These are phyloP conservation scores for Sclerurus mexicanus DNA, from an alignment of 2,113 vertebrate genomes.

Conservation along the genomic window DNA sequence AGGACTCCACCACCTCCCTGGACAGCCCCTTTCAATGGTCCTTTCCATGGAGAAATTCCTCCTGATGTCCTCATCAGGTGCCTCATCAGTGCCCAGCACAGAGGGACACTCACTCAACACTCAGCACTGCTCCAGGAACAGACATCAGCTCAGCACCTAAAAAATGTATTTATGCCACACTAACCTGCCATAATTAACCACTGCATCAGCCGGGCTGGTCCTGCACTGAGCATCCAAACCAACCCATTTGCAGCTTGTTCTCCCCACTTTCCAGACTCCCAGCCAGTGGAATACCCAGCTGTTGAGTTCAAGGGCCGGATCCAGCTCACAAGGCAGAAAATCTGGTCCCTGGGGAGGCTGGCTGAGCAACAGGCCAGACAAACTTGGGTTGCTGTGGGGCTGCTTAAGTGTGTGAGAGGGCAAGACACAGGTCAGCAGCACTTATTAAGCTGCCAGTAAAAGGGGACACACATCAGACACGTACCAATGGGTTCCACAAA, in stretches of 20 bases:
- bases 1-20: not conserved
- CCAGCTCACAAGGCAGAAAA: constrained; percentile 21
- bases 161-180: not conserved
- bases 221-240: not conserved
- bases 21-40: accelerated
- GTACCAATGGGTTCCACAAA: not conserved
- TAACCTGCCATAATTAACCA: not conserved
- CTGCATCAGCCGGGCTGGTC: not conserved
- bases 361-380: not conserved
- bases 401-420: constrained; percentile 8
- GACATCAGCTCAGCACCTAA: not conserved
- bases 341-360: not conserved
- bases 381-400: not conserved
- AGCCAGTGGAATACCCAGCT: not conserved
- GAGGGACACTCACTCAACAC: not conserved
- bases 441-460: constrained; percentile 3
- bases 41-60: not conserved
- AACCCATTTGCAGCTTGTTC: not conserved
- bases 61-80: accelerated
- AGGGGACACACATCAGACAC: not conserved
- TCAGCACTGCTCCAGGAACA: not conserved
- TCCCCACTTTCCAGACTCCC: not conserved
- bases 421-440: constrained; percentile 17
- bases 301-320: constrained; percentile 23
- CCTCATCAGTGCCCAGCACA: not conserved